Base-by-base conservation (phyloP, 2,797 vertebrate genomes). In the Scarus forsteni region DNA sequence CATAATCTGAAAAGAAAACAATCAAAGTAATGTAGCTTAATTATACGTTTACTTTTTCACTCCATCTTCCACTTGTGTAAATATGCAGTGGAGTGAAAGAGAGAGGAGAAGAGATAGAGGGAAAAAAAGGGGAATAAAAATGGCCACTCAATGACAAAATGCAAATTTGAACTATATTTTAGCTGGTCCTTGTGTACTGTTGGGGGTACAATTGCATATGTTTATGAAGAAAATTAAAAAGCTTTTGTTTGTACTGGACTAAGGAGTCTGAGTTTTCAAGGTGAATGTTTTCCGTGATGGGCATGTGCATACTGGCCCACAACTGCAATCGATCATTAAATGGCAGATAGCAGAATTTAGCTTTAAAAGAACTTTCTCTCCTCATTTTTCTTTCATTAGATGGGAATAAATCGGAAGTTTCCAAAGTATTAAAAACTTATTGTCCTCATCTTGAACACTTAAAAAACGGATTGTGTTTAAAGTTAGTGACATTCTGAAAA, bases 1-100 rank as follows among this genome's bases (percentile, higher is more conserved):
- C 92, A 90, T 95, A 94, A 95, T 94, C 94, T 95, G 91, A 92
- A 94, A 94, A 93, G 93, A 95, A 94, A 95, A 95, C 94, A 95
- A 94, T 94, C 93, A 94, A 93, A 94, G 93, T 94, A 95, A 95
- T 95, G 93, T 92, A 92, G 87, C 89, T 91, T 95, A 95, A 95
- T 95, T 95, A 95, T 93, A 95, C 91, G 91, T 95, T 95, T 94
- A 94, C 92, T 94, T 94, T 93, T 94, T 93, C 92, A 93, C 92
- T 92, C 89, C 90, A 91, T 94, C 93, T 93, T 90, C 80, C 89
- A 89, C 90, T 89, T 85, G 81, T 92, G 92, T 92, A 93, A 94
- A 95, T 93, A 93, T 81, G 88, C 34, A 66, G 88, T 88, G 85
- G 89, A 86, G 90, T 69, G 81, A 79, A 79, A 74, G 66, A 76